These are phyloP conservation scores for Stenchaetothrips biformis DNA, from an alignment of 2,888 invertebrate genomes.

Conservation along the genomic window DNA sequence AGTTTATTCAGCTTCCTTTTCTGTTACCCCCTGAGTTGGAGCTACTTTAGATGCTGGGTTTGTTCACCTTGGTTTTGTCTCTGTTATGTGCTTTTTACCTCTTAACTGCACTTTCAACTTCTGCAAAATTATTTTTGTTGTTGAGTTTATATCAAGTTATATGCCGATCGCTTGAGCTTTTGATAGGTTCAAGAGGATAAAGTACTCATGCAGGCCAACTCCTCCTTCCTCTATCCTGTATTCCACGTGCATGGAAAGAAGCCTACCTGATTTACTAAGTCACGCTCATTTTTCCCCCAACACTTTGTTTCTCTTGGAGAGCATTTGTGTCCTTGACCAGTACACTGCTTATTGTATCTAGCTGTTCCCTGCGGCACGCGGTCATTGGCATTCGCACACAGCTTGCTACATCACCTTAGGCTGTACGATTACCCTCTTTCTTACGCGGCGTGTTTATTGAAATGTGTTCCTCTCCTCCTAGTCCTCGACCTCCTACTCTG, in stretches of 20 bases:
- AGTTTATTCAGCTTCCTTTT: not conserved
- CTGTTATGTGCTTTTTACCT: not conserved
- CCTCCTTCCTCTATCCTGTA: constrained; percentile 7
- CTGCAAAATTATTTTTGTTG: not conserved
- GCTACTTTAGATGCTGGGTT: constrained; percentile 9
- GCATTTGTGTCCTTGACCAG: not conserved
- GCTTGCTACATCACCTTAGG: too few species aligned
- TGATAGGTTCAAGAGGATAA: not conserved
- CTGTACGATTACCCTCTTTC: too few species aligned
- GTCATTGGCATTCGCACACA: too few species aligned
- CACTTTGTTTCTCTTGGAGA: not conserved
- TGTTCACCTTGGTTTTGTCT: constrained; percentile 7
- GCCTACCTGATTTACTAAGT: not conserved
- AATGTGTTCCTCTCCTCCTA: too few species aligned
- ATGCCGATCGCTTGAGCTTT: not conserved
- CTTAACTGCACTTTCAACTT: not conserved
- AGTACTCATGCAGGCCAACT: not conserved
- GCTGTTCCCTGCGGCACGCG: too few species aligned
- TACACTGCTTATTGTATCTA: too few species aligned
- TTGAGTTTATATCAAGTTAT: not conserved
- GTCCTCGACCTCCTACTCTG: too few species aligned
- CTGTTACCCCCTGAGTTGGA: constrained; percentile 6
- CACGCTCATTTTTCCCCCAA: not conserved
- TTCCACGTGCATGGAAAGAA: not conserved
- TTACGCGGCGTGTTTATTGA: too few species aligned